These are phyloP conservation scores for Tribolium madens DNA, from an alignment of 1,140 invertebrate genomes.

Conservation along the genomic window DNA sequence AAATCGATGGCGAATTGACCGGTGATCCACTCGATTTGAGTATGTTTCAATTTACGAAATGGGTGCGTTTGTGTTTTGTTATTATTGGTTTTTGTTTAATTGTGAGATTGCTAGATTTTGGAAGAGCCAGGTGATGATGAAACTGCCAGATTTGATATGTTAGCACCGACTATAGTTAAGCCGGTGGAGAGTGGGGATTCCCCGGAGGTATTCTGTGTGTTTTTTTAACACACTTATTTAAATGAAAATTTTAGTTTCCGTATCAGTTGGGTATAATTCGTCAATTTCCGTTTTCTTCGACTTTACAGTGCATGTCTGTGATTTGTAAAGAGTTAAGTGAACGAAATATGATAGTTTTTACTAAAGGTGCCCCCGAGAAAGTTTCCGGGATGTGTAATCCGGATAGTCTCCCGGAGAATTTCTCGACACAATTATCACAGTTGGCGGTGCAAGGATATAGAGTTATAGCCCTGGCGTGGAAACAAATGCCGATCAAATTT, in stretches of 20 bases:
- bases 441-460: constrained; percentile 91
- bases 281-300: constrained; percentile 93
- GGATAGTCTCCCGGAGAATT: constrained; percentile 75
- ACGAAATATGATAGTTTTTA: constrained; percentile 85
- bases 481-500: constrained; percentile 72
- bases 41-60: constrained; percentile 89
- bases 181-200: constrained; percentile 28
- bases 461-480: constrained; percentile 87
- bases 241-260: constrained; percentile 46
- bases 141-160: constrained; percentile 87
- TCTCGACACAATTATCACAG: constrained; percentile 77
- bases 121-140: constrained; percentile 92
- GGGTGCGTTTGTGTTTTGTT: constrained; percentile 67
- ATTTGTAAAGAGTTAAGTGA: constrained; percentile 83
- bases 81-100: constrained; percentile 2
- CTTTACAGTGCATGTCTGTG: constrained; percentile 91
- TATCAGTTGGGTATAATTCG: constrained; percentile 85
- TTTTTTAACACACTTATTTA: neutral
- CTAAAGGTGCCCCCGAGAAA: constrained; percentile 94
- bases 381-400: constrained; percentile 71
- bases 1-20: constrained; percentile 80
- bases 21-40: constrained; percentile 89
- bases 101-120: constrained; percentile 68
- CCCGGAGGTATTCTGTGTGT: constrained; percentile 19
- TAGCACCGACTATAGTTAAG: constrained; percentile 85